These are phyloP conservation scores for Hemibagrus guttatus DNA, from an alignment of 2,797 vertebrate species.

Conservation along the genomic window DNA sequence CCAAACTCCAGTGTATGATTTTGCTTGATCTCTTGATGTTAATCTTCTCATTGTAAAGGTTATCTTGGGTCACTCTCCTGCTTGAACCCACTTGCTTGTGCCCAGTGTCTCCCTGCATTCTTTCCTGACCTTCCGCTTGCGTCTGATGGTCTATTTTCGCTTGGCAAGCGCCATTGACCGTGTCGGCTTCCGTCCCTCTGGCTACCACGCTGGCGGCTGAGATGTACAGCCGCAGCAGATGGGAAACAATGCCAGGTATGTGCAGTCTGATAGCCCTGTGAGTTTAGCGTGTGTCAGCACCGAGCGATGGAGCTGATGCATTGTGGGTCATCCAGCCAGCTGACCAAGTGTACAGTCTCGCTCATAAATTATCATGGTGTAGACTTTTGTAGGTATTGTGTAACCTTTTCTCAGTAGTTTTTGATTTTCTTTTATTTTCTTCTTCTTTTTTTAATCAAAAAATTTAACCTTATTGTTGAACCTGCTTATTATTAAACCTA, in stretches of 20 bases:
- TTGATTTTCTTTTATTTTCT: no score
- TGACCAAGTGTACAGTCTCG: neutral
- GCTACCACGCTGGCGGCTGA: constrained; percentile 1
- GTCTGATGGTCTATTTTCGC: neutral
- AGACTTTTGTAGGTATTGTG: neutral
- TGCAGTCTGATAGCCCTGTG: constrained; percentile 1
- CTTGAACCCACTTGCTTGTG: neutral
- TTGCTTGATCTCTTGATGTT: neutral
- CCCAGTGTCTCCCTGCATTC: neutral
- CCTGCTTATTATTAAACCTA: neutral
- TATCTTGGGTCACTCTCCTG: neutral
- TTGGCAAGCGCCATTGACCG: neutral
- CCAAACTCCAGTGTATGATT: neutral
- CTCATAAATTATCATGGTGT: neutral
- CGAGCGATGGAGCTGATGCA: neutral
- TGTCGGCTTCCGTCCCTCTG: constrained; percentile 30
- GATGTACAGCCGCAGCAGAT: constrained; percentile 29
- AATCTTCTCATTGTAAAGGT: neutral
- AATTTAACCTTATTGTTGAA: neutral
- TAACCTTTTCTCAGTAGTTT: neutral
- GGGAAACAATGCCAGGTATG: constrained; percentile 38
- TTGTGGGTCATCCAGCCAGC: neutral
- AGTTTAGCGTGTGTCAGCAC: constrained; percentile 14
- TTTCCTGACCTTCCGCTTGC: constrained; percentile 2
- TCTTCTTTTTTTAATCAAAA: no score